Conservation (phyloP, 2,113 vertebrate species). For the Piaya cayana region DNA sequence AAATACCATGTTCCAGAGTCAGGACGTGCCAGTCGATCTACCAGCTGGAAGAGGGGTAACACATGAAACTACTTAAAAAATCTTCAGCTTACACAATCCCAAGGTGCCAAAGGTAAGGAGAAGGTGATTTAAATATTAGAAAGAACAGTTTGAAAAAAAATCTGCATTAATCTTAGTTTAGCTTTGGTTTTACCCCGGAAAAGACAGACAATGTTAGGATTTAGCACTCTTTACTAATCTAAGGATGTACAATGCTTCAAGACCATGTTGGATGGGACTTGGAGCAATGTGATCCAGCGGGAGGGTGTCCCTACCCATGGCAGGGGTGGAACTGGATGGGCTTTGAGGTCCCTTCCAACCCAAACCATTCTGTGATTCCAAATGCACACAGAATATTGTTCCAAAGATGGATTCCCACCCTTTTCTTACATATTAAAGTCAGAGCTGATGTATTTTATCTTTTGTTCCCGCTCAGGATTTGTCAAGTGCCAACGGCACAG, state of each 20-base stretch:
- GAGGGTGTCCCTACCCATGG: no score
- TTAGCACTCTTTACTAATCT: neutral
- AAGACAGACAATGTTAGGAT: neutral
- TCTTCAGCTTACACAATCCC: neutral
- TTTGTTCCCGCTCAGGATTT: neutral
- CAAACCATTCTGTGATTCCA: neutral
- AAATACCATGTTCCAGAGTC: neutral
- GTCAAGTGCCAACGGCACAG: neutral
- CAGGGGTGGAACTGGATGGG: no score
- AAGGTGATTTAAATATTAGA: neutral
- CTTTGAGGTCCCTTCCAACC: no score
- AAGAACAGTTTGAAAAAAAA: fast-evolving
- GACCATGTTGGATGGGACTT: no score
- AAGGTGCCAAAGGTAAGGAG: neutral
- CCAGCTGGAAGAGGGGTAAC: neutral
- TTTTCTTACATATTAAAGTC: neutral
- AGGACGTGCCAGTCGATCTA: neutral
- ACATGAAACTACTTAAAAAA: neutral
- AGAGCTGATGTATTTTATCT: neutral
- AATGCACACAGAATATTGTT: neutral
- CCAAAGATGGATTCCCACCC: neutral
- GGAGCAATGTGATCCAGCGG: no score
- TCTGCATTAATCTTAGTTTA: neutral
- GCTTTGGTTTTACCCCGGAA: neutral
- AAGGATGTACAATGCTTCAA: neutral